A percentile compares a stretch with the other conserved stretches of the same genome.
These are phyloP conservation scores for Rotaria macrura DNA, from an alignment of 2,888 invertebrate genomes.

Conservation along the genomic window DNA sequence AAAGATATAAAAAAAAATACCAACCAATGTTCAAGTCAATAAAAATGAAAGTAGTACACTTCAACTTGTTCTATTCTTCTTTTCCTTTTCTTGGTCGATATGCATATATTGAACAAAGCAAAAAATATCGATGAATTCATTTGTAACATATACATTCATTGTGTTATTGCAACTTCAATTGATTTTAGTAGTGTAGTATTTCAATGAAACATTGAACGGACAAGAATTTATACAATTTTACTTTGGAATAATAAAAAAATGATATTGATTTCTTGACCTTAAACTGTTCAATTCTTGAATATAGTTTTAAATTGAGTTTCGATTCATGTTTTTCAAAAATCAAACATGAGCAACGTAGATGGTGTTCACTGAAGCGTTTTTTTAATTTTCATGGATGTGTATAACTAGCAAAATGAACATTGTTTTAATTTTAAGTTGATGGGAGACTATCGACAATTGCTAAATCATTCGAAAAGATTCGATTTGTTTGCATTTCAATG, in stretches of 20 bases:
- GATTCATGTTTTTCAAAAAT: background rate
- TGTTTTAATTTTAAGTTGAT: background rate
- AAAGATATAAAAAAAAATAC: background rate
- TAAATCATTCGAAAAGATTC: background rate
- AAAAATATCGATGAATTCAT: background rate
- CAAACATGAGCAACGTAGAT: background rate
- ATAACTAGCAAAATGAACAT: background rate
- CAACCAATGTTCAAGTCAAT: background rate
- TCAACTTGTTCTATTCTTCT: background rate
- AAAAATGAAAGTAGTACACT: background rate
- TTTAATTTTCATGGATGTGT: background rate
- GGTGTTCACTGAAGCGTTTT: background rate
- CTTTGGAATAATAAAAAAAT: too few species aligned
- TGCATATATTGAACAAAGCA: background rate
- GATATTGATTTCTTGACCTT: too few species aligned
- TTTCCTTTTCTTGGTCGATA: background rate
- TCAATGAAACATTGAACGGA: too few species aligned
- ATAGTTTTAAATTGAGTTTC: background rate
- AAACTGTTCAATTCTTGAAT: too few species aligned
- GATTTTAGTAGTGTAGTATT: too few species aligned
- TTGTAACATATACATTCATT: background rate
- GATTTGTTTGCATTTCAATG: background rate
- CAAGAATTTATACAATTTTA: too few species aligned
- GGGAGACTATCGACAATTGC: background rate
- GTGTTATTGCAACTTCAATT: background rate